Base-by-base conservation (phyloP, 2,888 invertebrate genomes). In the Invenusta paracnida region DNA sequence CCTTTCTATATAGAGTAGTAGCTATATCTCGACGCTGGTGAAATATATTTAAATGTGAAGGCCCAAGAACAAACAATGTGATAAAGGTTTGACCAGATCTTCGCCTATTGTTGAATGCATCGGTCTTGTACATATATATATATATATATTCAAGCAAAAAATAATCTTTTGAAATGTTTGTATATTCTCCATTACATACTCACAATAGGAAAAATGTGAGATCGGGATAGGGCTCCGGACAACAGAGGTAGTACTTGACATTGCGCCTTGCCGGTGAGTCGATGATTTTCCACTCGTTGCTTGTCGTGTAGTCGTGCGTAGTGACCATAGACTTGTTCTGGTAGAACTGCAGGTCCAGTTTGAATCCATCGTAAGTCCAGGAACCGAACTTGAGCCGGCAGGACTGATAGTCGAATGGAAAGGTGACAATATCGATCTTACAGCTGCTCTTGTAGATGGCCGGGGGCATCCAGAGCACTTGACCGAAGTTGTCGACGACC, bases 211-310 rank as follows among this genome's bases (percentile, higher is more conserved):
- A 90, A 88, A 92, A 89, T 25, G 91, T 92, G n/a, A 92, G 91
- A 88, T 92, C 92, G 5, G 91, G 91, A 87, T 91, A 90, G 82
- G 90, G 90, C 0, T 88, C 88, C 86, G 91, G 92, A 87, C 91
- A 91, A 0, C 91, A 90, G 88, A 92, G 92, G 93, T 95, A 95
- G 85, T 90, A 90, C 27, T 89, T 11, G 23, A 79, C 90, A 82
- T 90, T 89, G 31, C 82, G 2, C n/a, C 82, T 82, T 11, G 90
- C 91, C 0, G 91, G 90, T 29, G 88, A 87, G 17, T 87, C 88
- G 13, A 90, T 85, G 11, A 92, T 88, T 25, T 89, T 88, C 92
- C 92, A 92, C 13, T 91, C 91, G 88, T 91, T 91, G 88, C 90
- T 91, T 31, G 87, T 85, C n/a, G 90, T 89, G 87, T 90, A 92